These are phyloP conservation scores for Gallinago media DNA, from an alignment of 2,113 vertebrate genomes.

Conservation along the genomic window DNA sequence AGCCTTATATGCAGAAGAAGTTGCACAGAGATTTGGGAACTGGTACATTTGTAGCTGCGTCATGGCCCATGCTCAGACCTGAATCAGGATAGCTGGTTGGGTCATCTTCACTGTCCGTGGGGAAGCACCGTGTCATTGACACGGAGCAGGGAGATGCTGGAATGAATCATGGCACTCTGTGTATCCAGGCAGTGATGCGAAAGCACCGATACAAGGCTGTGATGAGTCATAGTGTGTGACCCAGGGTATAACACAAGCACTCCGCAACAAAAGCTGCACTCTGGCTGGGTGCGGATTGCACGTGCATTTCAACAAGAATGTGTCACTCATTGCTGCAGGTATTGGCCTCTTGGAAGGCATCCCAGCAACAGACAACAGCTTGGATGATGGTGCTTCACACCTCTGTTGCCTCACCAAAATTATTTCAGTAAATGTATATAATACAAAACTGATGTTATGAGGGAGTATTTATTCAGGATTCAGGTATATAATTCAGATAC, in stretches of 20 bases:
- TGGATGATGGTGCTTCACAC: background rate
- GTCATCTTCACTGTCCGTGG: fast-evolving
- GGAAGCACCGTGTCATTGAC: background rate
- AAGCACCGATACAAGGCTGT: background rate
- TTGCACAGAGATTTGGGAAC: background rate
- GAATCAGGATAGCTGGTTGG: background rate
- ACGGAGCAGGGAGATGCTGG: background rate
- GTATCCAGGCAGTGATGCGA: background rate
- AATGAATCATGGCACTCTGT: background rate
- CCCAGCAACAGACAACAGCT: background rate
- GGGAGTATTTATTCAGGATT: background rate
- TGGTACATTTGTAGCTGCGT: background rate
- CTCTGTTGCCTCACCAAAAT: background rate
- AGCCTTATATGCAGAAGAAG: background rate
- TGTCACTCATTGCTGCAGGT: background rate
- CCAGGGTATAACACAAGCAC: background rate
- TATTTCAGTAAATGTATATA: background rate
- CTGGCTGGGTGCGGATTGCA: background rate
- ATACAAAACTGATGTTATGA: background rate
- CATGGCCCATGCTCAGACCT: background rate
- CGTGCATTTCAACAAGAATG: background rate
- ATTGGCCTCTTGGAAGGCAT: background rate
- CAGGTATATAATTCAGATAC: background rate
- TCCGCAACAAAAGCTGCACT: background rate
- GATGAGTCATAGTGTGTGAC: background rate